Conservation (phyloP, 2,113 vertebrate genomes). For the Sakesphorus luctuosus region DNA sequence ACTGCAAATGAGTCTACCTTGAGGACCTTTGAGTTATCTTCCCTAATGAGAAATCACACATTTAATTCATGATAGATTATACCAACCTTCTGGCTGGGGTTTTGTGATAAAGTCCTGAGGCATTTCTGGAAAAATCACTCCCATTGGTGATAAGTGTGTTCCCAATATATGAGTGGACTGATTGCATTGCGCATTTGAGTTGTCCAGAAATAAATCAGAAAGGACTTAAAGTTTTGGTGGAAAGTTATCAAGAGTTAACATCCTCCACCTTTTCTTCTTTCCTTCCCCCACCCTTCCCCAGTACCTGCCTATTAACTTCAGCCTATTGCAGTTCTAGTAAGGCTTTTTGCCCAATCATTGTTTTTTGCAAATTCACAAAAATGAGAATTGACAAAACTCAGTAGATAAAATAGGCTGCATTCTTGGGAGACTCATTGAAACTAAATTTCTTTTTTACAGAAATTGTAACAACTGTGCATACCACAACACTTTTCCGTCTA, state of each 20-base stretch:
- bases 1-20: background rate
- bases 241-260: background rate
- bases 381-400: background rate
- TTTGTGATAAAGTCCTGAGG: background rate
- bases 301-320: background rate
- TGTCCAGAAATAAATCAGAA: background rate
- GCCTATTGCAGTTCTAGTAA: background rate
- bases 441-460: background rate
- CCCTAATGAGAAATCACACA: background rate
- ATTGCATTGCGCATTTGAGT: background rate
- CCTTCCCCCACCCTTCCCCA: background rate
- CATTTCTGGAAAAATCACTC: background rate
- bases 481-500: background rate
- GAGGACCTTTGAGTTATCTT: constrained; percentile 12
- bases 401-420: background rate
- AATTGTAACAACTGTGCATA: background rate
- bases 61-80: constrained; percentile 19
- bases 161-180: background rate
- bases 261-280: background rate
- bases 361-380: background rate
- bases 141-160: background rate
- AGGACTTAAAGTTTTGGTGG: background rate
- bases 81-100: background rate
- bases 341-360: background rate
- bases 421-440: background rate